These are phyloP conservation scores for Silurus asotus DNA, from an alignment of 2,113 vertebrate genomes.

Conservation along the genomic window DNA sequence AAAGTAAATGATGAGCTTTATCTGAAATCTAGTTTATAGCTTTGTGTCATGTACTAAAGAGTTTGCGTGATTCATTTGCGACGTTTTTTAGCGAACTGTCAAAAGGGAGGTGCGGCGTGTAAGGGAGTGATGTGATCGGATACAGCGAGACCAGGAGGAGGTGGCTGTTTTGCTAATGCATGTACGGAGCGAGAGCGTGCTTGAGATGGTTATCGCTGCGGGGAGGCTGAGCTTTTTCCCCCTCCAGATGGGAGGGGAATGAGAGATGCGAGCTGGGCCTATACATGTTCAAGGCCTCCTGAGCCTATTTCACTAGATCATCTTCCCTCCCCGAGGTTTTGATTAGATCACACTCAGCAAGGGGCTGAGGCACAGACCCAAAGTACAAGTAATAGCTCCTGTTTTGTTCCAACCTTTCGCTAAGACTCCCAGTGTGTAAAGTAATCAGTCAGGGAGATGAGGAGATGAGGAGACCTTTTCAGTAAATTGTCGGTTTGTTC, in stretches of 20 bases:
- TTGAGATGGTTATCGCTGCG: constrained; percentile 47
- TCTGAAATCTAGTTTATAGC: constrained; percentile 25
- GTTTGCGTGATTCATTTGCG: constrained; percentile 10
- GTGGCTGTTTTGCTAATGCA: constrained; percentile 30
- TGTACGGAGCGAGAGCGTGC: constrained; percentile 13
- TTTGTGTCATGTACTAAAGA: constrained; percentile 2
- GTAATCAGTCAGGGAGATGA: constrained; percentile 6
- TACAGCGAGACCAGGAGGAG: constrained; percentile 18
- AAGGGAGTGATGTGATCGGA: constrained; percentile 31
- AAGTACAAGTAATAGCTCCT: constrained; percentile 17
- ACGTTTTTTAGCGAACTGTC: not conserved
- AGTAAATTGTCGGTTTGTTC: not conserved
- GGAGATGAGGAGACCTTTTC: not conserved
- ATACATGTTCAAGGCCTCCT: constrained; percentile 39
- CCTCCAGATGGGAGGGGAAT: constrained; percentile 17
- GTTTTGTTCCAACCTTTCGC: not conserved
- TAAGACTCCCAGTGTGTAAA: not conserved
- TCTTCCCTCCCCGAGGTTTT: constrained; percentile 20
- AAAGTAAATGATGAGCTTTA: not conserved
- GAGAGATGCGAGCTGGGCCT: constrained; percentile 6
- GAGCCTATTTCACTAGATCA: constrained; percentile 23
- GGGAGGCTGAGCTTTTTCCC: constrained; percentile 30
- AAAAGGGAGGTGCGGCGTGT: not conserved
- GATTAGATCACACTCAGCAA: constrained; percentile 20
- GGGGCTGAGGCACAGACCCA: constrained; percentile 5